Evolutionary conservation across 2,797 vertebrate species (phyloP).

Genomic region (Clamator glandarius): DNA sequence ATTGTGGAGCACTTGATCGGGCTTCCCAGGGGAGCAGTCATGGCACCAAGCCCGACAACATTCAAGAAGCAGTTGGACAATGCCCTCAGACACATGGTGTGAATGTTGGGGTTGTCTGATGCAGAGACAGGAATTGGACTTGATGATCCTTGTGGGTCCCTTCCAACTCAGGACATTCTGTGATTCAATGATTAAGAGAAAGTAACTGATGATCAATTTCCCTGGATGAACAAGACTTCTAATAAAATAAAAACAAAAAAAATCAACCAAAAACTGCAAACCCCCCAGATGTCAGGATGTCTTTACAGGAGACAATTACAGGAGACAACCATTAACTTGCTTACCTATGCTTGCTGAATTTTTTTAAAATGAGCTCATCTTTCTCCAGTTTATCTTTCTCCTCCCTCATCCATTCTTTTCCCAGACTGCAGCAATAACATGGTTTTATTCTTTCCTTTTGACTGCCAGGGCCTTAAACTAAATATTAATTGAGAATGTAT

Average conservation of each 20-base stretch:
- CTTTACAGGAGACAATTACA: conserved; percentile 30
- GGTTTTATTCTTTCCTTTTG: conserved; percentile 60
- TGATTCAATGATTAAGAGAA: neutral
- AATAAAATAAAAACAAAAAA: neutral
- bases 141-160: no score
- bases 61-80: no score
- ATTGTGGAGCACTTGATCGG: no score
- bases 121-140: no score
- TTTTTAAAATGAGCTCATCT: conserved; percentile 41
- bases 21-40: no score
- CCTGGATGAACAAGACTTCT: neutral
- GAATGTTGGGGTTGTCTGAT: no score
- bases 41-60: no score
- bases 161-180: no score
- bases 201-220: neutral
- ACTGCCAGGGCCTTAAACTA: conserved; percentile 56
- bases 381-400: conserved; percentile 35
- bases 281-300: neutral
- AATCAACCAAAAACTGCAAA: no score
- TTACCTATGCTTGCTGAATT: conserved; percentile 36
- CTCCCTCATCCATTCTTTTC: conserved; percentile 54
- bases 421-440: conserved; percentile 43
- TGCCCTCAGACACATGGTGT: no score
- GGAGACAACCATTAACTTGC: conserved; percentile 4
- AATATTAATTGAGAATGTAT: conserved; percentile 67